Conservation (phyloP, 2,888 invertebrate species). For the Papilio gigon region DNA sequence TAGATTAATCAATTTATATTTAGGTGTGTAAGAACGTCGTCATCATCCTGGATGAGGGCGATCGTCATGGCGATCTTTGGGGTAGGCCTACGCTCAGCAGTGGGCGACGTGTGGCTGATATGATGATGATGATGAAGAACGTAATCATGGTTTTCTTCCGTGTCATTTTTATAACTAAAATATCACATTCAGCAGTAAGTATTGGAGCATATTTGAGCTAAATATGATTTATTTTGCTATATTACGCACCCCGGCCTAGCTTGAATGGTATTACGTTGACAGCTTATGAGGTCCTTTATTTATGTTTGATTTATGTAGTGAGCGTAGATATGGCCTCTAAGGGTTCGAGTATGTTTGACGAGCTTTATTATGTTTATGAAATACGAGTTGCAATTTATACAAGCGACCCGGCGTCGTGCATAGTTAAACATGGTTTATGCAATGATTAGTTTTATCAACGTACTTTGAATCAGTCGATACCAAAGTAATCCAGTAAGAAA, state of each 20-base stretch:
- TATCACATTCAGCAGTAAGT: conserved; percentile 72
- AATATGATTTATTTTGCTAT: conserved; percentile 77
- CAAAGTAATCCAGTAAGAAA: too few relatives aligned
- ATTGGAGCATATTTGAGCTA: conserved; percentile 77
- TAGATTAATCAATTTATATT: too few relatives aligned
- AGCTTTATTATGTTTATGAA: conserved; percentile 49
- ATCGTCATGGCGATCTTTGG: too few relatives aligned
- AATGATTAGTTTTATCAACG: too few relatives aligned
- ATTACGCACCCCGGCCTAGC: conserved; percentile 76
- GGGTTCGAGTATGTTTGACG: conserved; percentile 51
- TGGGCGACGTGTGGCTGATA: too few relatives aligned
- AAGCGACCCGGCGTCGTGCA: neutral
- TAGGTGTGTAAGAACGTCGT: too few relatives aligned
- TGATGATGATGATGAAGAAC: too few relatives aligned
- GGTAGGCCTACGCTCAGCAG: too few relatives aligned
- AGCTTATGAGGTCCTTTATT: conserved; percentile 80
- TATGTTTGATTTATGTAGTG: conserved; percentile 80
- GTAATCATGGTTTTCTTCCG: conserved; percentile 19
- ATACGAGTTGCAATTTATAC: conserved; percentile 16
- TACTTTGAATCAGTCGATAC: too few relatives aligned
- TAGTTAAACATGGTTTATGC: neutral
- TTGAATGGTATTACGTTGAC: conserved; percentile 80
- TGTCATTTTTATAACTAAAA: conserved; percentile 53
- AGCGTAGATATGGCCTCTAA: conserved; percentile 67
- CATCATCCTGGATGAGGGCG: too few relatives aligned